Conservation (phyloP, 1,140 invertebrate species). For the Drosophila tsacasi region DNA sequence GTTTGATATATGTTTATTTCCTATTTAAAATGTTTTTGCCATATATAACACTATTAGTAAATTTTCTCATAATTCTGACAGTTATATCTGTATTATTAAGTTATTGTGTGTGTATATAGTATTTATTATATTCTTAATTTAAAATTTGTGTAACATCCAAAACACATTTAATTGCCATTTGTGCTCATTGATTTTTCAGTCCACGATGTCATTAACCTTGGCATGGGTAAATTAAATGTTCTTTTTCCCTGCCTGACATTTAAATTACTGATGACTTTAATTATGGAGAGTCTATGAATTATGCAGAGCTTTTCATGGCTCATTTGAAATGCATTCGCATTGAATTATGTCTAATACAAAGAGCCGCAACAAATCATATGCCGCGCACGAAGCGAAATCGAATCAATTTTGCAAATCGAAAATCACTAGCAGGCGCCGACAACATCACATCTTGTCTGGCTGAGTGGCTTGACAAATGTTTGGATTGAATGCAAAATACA, state of each 20-base stretch:
- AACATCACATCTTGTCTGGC: conserved; percentile 43
- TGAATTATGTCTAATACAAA: conserved; percentile 35
- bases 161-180: neutral
- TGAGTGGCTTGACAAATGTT: conserved; percentile 59
- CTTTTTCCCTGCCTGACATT: neutral
- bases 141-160: neutral
- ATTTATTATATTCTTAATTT: no score
- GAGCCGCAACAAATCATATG: conserved; percentile 4
- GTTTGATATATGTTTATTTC: neutral
- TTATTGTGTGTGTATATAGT: neutral
- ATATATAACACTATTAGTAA: neutral
- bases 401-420: conserved; percentile 54
- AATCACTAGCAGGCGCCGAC: conserved; percentile 26
- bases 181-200: neutral
- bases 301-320: conserved; percentile 31
- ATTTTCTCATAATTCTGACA: neutral
- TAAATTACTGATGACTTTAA: conserved; percentile 33
- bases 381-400: conserved; percentile 10
- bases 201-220: neutral
- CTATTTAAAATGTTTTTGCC: neutral
- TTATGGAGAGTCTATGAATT: conserved; percentile 17
- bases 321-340: conserved; percentile 29
- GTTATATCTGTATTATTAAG: neutral
- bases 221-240: neutral
- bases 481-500: conserved; percentile 54